Conservation (phyloP, 2,797 vertebrate genomes). For the Clarias platycephalus region DNA sequence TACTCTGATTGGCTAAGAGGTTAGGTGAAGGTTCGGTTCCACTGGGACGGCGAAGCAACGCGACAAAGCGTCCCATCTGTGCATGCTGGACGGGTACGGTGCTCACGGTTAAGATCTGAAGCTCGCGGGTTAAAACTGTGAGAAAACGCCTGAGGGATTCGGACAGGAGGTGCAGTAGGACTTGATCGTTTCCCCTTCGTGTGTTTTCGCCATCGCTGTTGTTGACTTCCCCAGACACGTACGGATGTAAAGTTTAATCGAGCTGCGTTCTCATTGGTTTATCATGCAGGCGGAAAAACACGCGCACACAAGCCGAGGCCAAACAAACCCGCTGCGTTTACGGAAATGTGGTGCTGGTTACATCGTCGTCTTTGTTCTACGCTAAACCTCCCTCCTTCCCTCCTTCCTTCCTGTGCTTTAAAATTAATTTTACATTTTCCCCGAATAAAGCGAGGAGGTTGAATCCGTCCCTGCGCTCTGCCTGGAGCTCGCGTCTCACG, state of each 20-base stretch:
- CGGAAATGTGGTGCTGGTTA: background rate
- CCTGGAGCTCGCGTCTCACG: background rate
- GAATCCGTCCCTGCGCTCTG: background rate
- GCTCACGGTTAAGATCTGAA: background rate
- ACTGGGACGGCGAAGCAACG: background rate
- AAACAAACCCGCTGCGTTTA: background rate
- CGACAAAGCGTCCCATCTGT: slow-evolving; percentile 21
- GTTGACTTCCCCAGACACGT: background rate
- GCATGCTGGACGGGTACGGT: background rate
- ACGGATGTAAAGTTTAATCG: background rate
- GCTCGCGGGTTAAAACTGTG: background rate
- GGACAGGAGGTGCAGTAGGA: background rate
- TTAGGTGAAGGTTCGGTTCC: slow-evolving; percentile 7
- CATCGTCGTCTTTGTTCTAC: too few relatives aligned
- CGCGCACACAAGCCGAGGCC: background rate
- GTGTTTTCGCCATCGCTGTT: background rate
- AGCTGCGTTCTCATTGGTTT: background rate
- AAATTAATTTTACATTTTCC: background rate
- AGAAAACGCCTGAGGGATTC: background rate
- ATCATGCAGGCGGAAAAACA: too few relatives aligned
- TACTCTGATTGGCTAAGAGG: slow-evolving; percentile 17
- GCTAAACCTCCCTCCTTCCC: background rate
- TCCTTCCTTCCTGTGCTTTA: background rate
- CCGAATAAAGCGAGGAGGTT: background rate
- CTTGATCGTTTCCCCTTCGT: background rate